These are phyloP conservation scores for Sclerurus mexicanus DNA, from an alignment of 2,113 vertebrate genomes.

Conservation along the genomic window DNA sequence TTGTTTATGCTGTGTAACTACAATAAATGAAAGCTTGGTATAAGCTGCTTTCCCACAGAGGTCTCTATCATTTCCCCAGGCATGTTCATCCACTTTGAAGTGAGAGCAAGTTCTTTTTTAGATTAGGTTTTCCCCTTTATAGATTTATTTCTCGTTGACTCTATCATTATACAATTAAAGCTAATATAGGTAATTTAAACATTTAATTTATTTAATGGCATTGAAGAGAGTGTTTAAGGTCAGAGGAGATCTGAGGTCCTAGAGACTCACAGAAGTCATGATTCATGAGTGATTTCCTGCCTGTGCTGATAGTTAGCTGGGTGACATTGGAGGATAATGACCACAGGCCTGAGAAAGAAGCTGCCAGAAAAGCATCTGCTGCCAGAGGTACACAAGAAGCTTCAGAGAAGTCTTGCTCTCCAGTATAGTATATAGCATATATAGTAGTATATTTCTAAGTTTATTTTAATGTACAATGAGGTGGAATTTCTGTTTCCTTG, in stretches of 20 bases:
- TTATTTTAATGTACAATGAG: neutral
- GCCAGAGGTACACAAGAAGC: neutral
- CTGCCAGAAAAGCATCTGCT: neutral
- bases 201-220: slow-evolving; percentile 68
- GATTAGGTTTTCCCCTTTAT: slow-evolving; percentile 22
- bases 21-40: neutral
- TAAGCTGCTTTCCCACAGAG: neutral
- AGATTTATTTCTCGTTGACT: slow-evolving; percentile 62
- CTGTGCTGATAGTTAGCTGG: slow-evolving; percentile 32
- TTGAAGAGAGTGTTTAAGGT: slow-evolving; percentile 63
- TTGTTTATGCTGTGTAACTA: neutral
- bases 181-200: slow-evolving; percentile 62
- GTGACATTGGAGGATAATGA: slow-evolving; percentile 58
- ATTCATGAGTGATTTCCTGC: slow-evolving; percentile 60
- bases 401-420: neutral
- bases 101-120: slow-evolving; percentile 38
- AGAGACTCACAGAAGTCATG: slow-evolving; percentile 32
- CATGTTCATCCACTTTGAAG: neutral
- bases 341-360: neutral
- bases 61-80: neutral
- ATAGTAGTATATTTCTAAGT: neutral
- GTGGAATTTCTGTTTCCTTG: neutral
- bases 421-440: no score
- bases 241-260: slow-evolving; percentile 54
- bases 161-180: slow-evolving; percentile 64